A percentile compares a stretch with the other conserved stretches of the same genome.
These are phyloP conservation scores for Dolomedes plantarius DNA, from an alignment of 2,888 invertebrate genomes.

Conservation along the genomic window DNA sequence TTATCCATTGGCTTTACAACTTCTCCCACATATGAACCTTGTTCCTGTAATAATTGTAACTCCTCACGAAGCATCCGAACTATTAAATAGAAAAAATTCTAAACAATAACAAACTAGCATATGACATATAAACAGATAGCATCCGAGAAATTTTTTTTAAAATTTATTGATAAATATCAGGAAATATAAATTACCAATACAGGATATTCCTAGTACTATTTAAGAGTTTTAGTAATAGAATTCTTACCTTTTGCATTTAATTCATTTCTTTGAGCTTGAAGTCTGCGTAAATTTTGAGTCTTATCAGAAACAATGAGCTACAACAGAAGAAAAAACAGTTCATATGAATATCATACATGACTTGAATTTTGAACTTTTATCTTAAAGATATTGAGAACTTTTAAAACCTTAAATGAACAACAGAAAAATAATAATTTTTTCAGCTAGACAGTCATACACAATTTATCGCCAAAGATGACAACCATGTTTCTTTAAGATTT, in stretches of 20 bases:
- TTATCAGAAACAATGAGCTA: conserved; percentile 95
- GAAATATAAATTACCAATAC: too few relatives aligned
- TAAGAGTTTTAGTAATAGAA: too few relatives aligned
- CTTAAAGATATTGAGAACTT: too few relatives aligned
- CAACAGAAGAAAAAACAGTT: neutral
- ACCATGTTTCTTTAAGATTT: too few relatives aligned
- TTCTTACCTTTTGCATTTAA: conserved; percentile 94
- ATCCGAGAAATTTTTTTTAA: too few relatives aligned
- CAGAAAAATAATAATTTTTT: too few relatives aligned
- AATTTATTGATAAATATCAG: neutral
- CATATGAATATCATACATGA: neutral
- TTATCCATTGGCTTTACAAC: conserved; percentile 99
- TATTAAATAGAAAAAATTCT: conserved; percentile 77
- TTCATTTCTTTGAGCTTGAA: conserved; percentile 99
- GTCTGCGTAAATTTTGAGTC: conserved; percentile 94
- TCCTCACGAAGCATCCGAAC: conserved; percentile 98
- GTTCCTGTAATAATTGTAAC: conserved; percentile 93
- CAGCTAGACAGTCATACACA: too few relatives aligned
- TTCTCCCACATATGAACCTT: conserved; percentile 99
- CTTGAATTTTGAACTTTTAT: too few relatives aligned
- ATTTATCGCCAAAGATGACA: too few relatives aligned
- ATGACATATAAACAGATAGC: too few relatives aligned
- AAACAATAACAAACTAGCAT: neutral
- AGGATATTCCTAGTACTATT: too few relatives aligned
- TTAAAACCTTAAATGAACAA: too few relatives aligned